Conservation (phyloP, 2,113 vertebrate genomes). For the Shinisaurus crocodilurus region DNA sequence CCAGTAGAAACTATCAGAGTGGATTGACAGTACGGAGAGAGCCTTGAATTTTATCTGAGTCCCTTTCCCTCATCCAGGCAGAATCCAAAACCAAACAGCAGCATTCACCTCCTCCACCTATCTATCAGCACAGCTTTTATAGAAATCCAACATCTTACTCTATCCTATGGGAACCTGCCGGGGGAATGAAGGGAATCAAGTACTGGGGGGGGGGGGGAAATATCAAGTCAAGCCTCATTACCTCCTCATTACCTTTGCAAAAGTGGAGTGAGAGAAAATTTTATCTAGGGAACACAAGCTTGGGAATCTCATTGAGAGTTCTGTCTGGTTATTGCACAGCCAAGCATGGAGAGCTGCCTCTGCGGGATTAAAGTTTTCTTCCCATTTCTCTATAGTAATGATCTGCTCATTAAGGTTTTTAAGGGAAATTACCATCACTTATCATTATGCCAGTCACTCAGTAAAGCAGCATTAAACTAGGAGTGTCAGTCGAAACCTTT, state of each 20-base stretch:
- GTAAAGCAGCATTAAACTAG: conserved; percentile 76
- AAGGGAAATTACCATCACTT: conserved; percentile 83
- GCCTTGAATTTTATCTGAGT: conserved; percentile 70
- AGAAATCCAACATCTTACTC: conserved; percentile 80
- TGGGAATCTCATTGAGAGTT: conserved; percentile 82
- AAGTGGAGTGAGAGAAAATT: conserved; percentile 84
- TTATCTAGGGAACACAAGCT: conserved; percentile 80
- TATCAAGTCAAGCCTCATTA: conserved; percentile 94
- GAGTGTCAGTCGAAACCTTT: conserved; percentile 67
- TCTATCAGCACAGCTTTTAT: conserved; percentile 81
- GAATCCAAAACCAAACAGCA: conserved; percentile 73
- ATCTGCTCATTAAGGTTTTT: conserved; percentile 86
- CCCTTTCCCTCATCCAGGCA: conserved; percentile 55
- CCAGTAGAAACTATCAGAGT: conserved; percentile 65
- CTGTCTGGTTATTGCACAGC: conserved; percentile 86
- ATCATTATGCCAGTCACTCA: conserved; percentile 75
- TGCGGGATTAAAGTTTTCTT: conserved; percentile 85
- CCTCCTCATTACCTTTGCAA: conserved; percentile 93
- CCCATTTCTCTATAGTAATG: conserved; percentile 83
- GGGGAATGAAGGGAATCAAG: conserved; percentile 78
- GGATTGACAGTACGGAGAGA: conserved; percentile 68
- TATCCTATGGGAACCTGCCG: conserved; percentile 86
- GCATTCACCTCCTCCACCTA: conserved; percentile 75
- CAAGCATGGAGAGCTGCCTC: conserved; percentile 83
- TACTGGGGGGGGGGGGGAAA: conserved; percentile 72